Conservation (phyloP, 2,113 vertebrate genomes). For the Syngnathoides biaculeatus region DNA sequence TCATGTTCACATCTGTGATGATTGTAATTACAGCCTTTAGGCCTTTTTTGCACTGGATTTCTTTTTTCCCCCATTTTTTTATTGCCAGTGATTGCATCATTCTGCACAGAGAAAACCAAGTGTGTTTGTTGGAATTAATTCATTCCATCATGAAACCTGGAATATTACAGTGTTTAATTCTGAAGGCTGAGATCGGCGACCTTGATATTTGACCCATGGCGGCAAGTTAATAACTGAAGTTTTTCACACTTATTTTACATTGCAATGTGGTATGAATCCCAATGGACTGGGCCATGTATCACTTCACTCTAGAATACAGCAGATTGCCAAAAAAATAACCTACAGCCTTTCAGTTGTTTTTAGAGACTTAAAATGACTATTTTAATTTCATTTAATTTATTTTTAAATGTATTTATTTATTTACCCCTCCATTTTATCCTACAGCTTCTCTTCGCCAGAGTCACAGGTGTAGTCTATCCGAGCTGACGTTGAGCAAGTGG, state of each 20-base stretch:
- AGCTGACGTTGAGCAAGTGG: no score
- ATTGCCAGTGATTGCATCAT: conserved; percentile 56
- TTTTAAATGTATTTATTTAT: no score
- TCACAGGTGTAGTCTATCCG: no score
- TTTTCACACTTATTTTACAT: not conserved
- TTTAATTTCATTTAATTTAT: no score
- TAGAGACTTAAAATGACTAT: not conserved
- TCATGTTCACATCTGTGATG: conserved; percentile 43
- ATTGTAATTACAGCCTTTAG: conserved; percentile 47
- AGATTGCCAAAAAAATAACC: not conserved
- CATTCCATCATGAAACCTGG: conserved; percentile 13
- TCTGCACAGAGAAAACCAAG: conserved; percentile 28
- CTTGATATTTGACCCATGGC: conserved; percentile 6
- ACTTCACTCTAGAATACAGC: not conserved
- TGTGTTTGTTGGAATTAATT: conserved; percentile 18
- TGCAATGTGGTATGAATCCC: not conserved
- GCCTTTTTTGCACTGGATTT: conserved; percentile 18
- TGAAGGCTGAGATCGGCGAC: not conserved
- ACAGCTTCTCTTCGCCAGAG: no score
- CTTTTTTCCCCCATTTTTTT: conserved; percentile 25
- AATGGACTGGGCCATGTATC: not conserved
- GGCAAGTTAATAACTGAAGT: not conserved
- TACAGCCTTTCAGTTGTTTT: not conserved
- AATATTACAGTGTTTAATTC: conserved; percentile 4
- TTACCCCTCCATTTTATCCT: no score